Base-by-base conservation (phyloP, 2,888 invertebrate species). In the Dryobota labecula region DNA sequence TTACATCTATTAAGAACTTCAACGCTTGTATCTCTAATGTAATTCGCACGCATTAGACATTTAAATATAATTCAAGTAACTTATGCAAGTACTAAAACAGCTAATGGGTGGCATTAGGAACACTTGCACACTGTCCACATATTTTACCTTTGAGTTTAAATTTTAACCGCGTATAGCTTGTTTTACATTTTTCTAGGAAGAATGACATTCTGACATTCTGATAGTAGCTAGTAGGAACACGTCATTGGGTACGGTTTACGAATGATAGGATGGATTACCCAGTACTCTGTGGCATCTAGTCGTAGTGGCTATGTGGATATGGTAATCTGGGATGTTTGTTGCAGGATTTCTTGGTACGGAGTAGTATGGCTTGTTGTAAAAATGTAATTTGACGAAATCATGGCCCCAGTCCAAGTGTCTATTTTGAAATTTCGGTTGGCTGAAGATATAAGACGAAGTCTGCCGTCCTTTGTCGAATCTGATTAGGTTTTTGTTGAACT, bases 51-150 rank as follows among this genome's bases (percentile, higher is more conserved):
- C 90, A 94, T 94, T 92, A 91, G 87, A 91, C 88, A 92, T 94
- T 93, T 92, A 94, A 93, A 92, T 93, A 91, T 90, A 85, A 87
- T 95, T 94, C 95, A 91, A 85, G 90, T 90, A 94, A 94, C 93
- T 93, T 91, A 91, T 92, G 91, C 90, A 92, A 92, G 90, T 91
- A 86, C 88, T 90, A 83, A 84, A 85, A 87, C 83, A 79, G 85
- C 87, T 90, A 90, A 90, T 92, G 88, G 89, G 89, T 89, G 86
- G 84, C 85, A 88, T 91, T 89, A 88, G 78, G 89, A 86, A 83
- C 84, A 82, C 86, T 84, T 80, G 78, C 84, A 82, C 85, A 84
- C 74, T 75, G 79, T 82, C 61, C 77, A 81, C 80, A 80, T 81
- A 79, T 67, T 70, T 80, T 82, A 78, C 62, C 72, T 82, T 84